phyloP scores from a whole-genome alignment of 2,113 vertebrate genomes.

The Ellobius talpinus region DNA sequence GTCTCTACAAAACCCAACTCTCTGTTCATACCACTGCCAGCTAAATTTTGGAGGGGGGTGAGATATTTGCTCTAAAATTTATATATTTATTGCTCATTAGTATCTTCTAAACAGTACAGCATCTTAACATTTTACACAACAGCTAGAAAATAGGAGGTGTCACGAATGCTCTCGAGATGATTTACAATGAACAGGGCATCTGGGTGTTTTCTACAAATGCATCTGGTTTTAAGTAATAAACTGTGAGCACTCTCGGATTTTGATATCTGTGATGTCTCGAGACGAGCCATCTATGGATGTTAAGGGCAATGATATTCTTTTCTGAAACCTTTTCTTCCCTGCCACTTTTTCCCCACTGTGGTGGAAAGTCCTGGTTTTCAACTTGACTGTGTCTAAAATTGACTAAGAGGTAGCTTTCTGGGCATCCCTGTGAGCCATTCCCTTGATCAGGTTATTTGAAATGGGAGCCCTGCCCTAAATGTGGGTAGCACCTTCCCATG shows the following conservation, averaged over 20 bases:
- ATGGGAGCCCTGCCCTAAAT: background rate
- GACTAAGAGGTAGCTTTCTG: background rate
- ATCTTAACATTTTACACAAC: background rate
- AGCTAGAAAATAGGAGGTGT: background rate
- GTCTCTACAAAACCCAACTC: background rate
- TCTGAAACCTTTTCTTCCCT: slow-evolving; percentile 7
- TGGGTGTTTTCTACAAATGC: background rate
- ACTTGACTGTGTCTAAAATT: background rate
- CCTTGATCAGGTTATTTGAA: background rate
- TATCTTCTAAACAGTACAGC: background rate
- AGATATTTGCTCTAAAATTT: background rate
- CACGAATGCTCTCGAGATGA: background rate
- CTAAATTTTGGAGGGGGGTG: background rate
- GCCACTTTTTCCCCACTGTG: background rate
- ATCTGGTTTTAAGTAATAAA: background rate
- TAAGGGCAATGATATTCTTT: background rate
- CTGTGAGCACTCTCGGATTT: background rate
- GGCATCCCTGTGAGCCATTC: too few species aligned
- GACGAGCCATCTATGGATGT: background rate
- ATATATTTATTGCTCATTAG: background rate
- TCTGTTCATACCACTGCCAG: background rate
- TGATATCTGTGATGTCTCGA: background rate
- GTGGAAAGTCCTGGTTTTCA: background rate
- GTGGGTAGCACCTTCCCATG: background rate
- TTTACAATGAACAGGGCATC: background rate